These are phyloP conservation scores for Mobula birostris DNA, from an alignment of 2,113 vertebrate species.

Conservation along the genomic window DNA sequence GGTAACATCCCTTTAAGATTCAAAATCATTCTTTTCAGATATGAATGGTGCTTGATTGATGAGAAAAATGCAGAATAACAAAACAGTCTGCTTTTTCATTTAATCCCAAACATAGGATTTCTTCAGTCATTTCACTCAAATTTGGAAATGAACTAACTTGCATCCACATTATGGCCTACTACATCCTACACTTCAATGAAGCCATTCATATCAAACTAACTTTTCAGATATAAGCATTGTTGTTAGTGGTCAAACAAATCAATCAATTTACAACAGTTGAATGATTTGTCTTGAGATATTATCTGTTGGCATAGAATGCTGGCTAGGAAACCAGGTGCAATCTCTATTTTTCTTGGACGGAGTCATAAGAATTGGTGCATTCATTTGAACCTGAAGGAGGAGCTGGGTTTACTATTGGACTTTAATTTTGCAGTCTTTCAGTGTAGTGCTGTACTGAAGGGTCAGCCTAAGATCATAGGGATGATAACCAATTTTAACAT, in stretches of 20 bases:
- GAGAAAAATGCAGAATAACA: conserved; percentile 6
- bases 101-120: background rate
- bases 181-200: background rate
- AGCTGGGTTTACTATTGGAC: too few relatives aligned
- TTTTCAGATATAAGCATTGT: background rate
- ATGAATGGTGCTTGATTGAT: background rate
- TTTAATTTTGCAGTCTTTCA: background rate
- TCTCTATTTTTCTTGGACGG: background rate
- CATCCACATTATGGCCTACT: background rate
- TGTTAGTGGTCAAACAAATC: conserved; percentile 19
- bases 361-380: background rate
- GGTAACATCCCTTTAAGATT: conserved; percentile 26
- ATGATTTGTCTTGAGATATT: background rate
- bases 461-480: background rate
- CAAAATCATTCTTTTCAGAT: background rate
- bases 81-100: background rate
- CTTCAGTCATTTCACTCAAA: background rate
- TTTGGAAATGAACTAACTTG: background rate
- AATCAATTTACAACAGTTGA: background rate
- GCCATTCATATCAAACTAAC: background rate
- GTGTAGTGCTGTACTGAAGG: background rate
- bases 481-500: background rate
- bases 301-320: background rate
- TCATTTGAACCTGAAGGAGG: background rate
- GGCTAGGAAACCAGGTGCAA: background rate